A percentile compares a stretch with the other conserved stretches of the same genome.
Evolutionary conservation across 2,888 invertebrate species (phyloP).

Genomic region (Drosophila rellima): DNA sequence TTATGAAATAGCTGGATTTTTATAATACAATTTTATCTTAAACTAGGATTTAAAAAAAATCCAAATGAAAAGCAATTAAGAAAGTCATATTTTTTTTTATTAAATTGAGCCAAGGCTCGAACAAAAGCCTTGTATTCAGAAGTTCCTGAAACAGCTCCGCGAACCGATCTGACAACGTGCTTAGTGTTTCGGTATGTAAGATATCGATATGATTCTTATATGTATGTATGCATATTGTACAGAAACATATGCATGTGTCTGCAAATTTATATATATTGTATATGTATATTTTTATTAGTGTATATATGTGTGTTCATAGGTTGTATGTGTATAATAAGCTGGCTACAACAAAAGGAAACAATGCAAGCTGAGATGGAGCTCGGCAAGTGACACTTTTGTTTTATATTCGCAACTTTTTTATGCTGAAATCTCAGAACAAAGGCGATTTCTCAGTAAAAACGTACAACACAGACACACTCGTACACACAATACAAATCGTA

Average conservation of each 20-base stretch:
- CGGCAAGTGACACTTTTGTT: constrained; percentile 82
- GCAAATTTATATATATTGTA: constrained; percentile 4
- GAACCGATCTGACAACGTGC: too few species aligned
- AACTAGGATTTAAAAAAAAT: too few species aligned
- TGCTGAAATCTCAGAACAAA: constrained; percentile 74
- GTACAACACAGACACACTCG: constrained; percentile 32
- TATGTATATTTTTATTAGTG: not conserved
- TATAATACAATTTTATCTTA: too few species aligned
- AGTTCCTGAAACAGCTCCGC: too few species aligned
- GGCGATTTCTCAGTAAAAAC: constrained; percentile 74
- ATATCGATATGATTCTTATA: not conserved
- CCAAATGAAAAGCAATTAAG: too few species aligned
- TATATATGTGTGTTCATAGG: constrained; percentile 14
- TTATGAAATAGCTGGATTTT: too few species aligned
- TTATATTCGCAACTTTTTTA: constrained; percentile 79
- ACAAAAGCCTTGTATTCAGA: too few species aligned
- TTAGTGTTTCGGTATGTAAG: too few species aligned
- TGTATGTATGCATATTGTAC: not conserved
- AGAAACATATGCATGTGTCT: too few species aligned
- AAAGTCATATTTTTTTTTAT: too few species aligned
- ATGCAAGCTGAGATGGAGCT: constrained; percentile 56
- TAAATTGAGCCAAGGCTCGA: too few species aligned
- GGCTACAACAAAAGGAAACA: constrained; percentile 55
- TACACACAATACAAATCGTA: constrained; percentile 29
- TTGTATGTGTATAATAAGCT: constrained; percentile 22